Evolutionary conservation across 2,888 invertebrate genomes (phyloP).

Genomic region (Apomyelois bistriatella): DNA sequence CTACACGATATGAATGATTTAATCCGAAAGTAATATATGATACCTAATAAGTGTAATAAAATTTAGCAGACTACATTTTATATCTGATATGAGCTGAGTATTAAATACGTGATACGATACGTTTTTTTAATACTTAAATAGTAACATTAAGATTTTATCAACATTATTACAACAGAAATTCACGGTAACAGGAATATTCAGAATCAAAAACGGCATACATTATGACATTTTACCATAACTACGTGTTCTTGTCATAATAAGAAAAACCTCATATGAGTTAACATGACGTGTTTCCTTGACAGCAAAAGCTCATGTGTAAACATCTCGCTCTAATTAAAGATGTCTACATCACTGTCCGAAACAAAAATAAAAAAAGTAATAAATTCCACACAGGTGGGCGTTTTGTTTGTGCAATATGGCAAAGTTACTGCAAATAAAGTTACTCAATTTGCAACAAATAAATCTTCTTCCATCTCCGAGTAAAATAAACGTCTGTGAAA

Average conservation of each 20-base stretch:
- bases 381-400: conserved; percentile 32
- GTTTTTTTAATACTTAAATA: too few species aligned
- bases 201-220: too few species aligned
- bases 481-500: conserved; percentile 38
- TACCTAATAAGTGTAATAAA: too few species aligned
- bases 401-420: conserved; percentile 43
- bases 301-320: background rate
- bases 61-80: too few species aligned
- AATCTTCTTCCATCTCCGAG: conserved; percentile 40
- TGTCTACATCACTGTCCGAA: conserved; percentile 5
- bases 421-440: conserved; percentile 29
- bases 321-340: conserved; percentile 12
- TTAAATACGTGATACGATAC: too few species aligned
- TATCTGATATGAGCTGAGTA: too few species aligned
- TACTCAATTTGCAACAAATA: conserved; percentile 35
- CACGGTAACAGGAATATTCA: too few species aligned
- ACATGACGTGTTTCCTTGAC: conserved; percentile 7
- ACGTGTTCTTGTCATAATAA: background rate
- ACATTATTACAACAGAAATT: too few species aligned
- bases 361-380: conserved; percentile 19
- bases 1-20: too few species aligned
- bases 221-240: too few species aligned
- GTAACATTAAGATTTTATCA: too few species aligned
- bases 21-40: too few species aligned
- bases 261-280: background rate